A percentile compares a stretch with the other conserved stretches of the same genome.
Evolutionary conservation across 1,140 invertebrate genomes (phyloP).

Genomic region (Patella vulgata): DNA sequence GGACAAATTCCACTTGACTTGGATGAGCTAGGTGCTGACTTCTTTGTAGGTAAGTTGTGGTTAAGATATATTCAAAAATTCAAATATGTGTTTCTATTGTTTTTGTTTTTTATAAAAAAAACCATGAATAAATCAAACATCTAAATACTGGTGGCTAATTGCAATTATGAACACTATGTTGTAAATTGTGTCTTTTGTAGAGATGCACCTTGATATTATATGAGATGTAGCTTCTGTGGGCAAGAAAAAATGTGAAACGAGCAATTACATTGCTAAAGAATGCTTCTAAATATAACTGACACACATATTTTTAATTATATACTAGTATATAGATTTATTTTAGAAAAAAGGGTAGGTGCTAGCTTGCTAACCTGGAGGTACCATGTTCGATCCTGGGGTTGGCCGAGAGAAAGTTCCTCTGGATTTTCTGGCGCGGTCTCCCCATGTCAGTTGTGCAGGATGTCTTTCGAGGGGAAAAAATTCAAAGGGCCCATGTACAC

Average conservation of each 20-base stretch:
- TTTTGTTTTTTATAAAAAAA: background rate
- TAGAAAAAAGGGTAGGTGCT: background rate
- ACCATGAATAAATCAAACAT: background rate
- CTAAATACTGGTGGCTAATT: background rate
- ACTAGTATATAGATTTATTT: background rate
- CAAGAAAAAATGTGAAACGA: background rate
- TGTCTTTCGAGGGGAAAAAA: background rate
- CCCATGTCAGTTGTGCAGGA: background rate
- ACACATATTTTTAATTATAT: background rate
- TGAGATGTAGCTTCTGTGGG: background rate
- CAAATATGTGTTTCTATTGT: background rate
- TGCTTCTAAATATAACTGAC: background rate
- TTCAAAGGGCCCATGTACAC: background rate
- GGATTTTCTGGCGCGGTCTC: too few species aligned
- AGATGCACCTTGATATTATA: background rate
- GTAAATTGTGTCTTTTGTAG: background rate
- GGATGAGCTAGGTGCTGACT: conserved; percentile 46
- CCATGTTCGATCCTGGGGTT: too few species aligned
- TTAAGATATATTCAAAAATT: background rate
- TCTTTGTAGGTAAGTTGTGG: conserved; percentile 43
- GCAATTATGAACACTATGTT: background rate
- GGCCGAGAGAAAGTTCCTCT: too few species aligned
- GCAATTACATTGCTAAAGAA: background rate
- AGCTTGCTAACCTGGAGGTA: too few species aligned
- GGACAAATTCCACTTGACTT: conserved; percentile 48